A percentile compares a stretch with the other conserved stretches of the same genome.
Conservation (phyloP, 2,797 vertebrate genomes). For the Phrynocephalus forsythii region DNA sequence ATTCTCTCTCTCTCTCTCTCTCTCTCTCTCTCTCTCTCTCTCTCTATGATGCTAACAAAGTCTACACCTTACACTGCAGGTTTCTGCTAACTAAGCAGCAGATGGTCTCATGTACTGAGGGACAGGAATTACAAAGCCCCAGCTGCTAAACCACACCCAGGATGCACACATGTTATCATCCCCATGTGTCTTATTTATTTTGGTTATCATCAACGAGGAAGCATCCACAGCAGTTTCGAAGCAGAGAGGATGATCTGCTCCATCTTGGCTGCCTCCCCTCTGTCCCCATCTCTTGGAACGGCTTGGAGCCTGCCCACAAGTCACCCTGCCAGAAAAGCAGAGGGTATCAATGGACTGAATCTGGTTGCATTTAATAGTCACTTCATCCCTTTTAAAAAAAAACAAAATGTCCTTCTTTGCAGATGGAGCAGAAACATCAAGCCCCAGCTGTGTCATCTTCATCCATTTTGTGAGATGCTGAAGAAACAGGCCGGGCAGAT, state of each 20-base stretch:
- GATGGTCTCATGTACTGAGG: neutral
- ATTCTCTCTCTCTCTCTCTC: neutral
- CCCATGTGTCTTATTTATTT: neutral
- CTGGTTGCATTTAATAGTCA: slow-evolving; percentile 4
- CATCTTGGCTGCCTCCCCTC: slow-evolving; percentile 33
- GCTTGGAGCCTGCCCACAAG: slow-evolving; percentile 34
- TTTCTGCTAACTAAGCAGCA: neutral
- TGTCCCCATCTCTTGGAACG: slow-evolving; percentile 46
- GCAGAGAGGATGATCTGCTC: slow-evolving; percentile 44
- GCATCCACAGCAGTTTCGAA: neutral
- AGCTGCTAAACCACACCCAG: neutral
- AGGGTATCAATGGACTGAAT: slow-evolving; percentile 6
- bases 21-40: neutral
- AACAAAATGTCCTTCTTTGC: rapidly evolving
- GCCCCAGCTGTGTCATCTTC: neutral
- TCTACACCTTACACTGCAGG: neutral
- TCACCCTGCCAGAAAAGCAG: slow-evolving; percentile 8
- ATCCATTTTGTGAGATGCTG: neutral
- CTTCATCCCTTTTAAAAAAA: neutral
- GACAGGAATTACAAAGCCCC: neutral
- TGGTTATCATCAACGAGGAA: slow-evolving; percentile 14
- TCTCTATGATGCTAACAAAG: neutral
- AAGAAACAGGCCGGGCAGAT: neutral
- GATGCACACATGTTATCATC: neutral
- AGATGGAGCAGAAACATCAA: neutral